Conservation (phyloP, 1,140 invertebrate genomes). For the Drosophila biarmipes region DNA sequence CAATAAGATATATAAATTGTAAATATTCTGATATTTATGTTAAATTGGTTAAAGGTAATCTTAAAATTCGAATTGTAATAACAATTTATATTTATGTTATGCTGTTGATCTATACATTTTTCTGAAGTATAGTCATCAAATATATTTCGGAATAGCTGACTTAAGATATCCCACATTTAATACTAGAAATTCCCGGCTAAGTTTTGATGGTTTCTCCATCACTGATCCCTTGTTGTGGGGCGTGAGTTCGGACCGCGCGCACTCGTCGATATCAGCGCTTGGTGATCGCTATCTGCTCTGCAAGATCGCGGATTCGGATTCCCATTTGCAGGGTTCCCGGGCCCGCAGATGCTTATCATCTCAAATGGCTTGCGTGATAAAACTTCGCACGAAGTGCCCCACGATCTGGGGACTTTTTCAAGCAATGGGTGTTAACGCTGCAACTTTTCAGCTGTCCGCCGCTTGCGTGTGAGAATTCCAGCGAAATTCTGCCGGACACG, state of each 20-base stretch:
- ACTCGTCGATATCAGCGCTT: slow-evolving; percentile 38
- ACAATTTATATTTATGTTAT: too few relatives aligned
- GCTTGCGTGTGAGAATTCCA: slow-evolving; percentile 76
- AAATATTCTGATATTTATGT: too few relatives aligned
- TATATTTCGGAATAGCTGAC: too few relatives aligned
- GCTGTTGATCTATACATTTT: too few relatives aligned
- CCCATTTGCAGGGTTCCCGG: background rate
- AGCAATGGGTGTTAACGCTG: slow-evolving; percentile 71
- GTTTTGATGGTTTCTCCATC: background rate
- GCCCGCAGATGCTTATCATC: slow-evolving; percentile 59
- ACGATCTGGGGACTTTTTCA: slow-evolving; percentile 2
- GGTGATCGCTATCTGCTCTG: slow-evolving; percentile 59
- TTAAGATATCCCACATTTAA: too few relatives aligned
- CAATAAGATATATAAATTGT: too few relatives aligned
- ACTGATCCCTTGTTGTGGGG: slow-evolving; percentile 47
- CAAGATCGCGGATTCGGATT: slow-evolving; percentile 46
- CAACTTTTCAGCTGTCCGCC: slow-evolving; percentile 76
- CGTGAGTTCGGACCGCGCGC: slow-evolving; percentile 36
- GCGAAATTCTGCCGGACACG: slow-evolving; percentile 63
- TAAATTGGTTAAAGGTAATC: too few relatives aligned
- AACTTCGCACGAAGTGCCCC: slow-evolving; percentile 69
- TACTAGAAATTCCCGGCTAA: too few relatives aligned
- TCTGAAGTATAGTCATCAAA: too few relatives aligned
- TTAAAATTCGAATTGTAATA: too few relatives aligned
- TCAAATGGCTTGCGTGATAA: slow-evolving; percentile 76